These are phyloP conservation scores for Lymantria monacha DNA, from an alignment of 2,888 invertebrate species.

Conservation along the genomic window DNA sequence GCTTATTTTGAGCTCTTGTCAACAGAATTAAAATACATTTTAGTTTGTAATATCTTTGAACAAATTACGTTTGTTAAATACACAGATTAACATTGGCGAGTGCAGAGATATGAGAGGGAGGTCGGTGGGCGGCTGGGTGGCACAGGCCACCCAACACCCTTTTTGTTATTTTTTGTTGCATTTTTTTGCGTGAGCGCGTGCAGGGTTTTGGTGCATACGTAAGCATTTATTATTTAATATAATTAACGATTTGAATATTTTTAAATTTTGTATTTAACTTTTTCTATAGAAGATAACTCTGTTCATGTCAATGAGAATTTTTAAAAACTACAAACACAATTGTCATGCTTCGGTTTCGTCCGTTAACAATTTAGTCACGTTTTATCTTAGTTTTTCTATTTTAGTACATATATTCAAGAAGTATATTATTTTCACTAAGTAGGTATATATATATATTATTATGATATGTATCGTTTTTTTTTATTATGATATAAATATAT, in stretches of 20 bases:
- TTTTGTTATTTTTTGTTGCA: conserved; percentile 72
- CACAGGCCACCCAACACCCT: conserved; percentile 64
- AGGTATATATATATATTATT: no score
- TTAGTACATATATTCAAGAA: no score
- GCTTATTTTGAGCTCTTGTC: conserved; percentile 34
- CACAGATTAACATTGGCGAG: conserved; percentile 76
- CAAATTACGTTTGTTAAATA: conserved; percentile 70
- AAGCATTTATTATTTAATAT: conserved; percentile 33
- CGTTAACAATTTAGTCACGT: no score
- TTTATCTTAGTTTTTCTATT: no score
- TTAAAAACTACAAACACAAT: no score
- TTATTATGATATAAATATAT: no score
- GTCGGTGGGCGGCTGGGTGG: conserved; percentile 54
- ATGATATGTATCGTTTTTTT: no score
- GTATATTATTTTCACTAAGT: no score
- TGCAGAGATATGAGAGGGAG: conserved; percentile 71
- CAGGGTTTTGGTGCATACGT: conserved; percentile 56
- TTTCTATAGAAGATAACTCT: no score
- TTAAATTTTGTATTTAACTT: no score
- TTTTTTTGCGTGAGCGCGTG: conserved; percentile 71
- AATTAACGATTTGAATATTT: conserved; percentile 10
- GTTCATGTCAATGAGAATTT: no score
- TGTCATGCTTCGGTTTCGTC: no score
- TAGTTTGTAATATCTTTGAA: conserved; percentile 33
- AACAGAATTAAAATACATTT: conserved; percentile 28